Base-by-base conservation (phyloP, 2,113 vertebrate genomes). In the Mesembrinibis cayennensis region DNA sequence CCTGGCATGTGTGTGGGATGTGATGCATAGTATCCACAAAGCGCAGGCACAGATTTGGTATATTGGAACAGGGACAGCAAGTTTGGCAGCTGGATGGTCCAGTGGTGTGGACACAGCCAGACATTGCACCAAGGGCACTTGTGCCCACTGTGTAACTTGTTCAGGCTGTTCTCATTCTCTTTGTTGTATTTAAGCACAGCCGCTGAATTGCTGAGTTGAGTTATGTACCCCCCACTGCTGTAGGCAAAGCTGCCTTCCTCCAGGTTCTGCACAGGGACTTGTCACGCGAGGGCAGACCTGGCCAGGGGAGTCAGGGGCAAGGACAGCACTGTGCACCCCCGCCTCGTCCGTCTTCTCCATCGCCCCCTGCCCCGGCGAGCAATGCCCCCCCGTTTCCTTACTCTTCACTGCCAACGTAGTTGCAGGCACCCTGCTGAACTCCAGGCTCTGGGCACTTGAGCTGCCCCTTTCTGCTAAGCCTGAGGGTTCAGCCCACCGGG, bases 21-120 rank as follows among this genome's bases (percentile, higher is more conserved):
- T 1, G 4, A 16, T 13, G 42, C 26, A 8, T 3, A 9, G 40
- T 9, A 42, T 38, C 25, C 8, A 1, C 36, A 36, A 16, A 26
- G 21, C 42, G 10, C n/a, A 17, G n/a, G 45, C 2, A 2, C 29
- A 6, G 34, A 1, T n/a, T 25, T 17, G 50, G 15, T 29, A 3
- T 34, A 6, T 9, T 9, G 42, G 42, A 61, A 40, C 12, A 29
- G 56, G 71, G 56, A 3, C 30, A 47, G 47, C 19, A 20, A 4
- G 6, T 26, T 13, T 16, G 30, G 16, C n/a, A 40, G 50, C 67
- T 22, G 47, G 23, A 13, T 45, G 29, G n/a, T 49, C 30, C 1
- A 1, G 30, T 0, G 0, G 8, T 13, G 40, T 12, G 34, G n/a
- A 14, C 20, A 29, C 11, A 56, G 53, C 13, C 72, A 56, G 22